Conservation (phyloP, 2,113 vertebrate species). For the Haemorhous mexicanus region DNA sequence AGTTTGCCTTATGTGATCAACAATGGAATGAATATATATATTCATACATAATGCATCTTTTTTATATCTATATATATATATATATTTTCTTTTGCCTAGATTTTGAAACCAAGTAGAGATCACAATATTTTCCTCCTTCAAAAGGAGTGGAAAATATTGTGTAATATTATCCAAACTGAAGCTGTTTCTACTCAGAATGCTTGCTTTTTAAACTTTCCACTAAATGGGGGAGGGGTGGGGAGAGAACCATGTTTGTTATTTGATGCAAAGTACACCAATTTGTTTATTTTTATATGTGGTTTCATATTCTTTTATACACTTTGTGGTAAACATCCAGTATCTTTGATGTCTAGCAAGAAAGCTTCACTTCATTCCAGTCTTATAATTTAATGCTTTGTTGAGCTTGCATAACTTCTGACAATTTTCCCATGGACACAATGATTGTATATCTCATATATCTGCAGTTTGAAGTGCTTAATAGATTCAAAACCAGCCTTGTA, state of each 20-base stretch:
- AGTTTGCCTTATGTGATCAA: not conserved
- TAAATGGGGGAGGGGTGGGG: accelerated
- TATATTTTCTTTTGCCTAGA: not conserved
- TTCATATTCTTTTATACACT: not conserved
- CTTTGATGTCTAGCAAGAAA: not conserved
- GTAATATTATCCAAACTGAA: conserved; percentile 3
- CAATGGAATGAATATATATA: not conserved
- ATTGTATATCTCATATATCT: not conserved
- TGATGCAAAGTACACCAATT: not conserved
- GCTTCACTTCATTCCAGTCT: not conserved
- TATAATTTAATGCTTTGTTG: not conserved
- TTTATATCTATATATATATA: not conserved
- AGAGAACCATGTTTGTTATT: not conserved
- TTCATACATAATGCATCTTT: not conserved
- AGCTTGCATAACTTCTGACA: not conserved
- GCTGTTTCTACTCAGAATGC: not conserved
- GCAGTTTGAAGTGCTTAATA: not conserved
- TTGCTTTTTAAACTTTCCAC: not conserved
- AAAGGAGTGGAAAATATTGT: not conserved
- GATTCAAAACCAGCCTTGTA: not conserved
- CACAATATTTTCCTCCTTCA: not conserved
- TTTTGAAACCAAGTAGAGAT: not conserved
- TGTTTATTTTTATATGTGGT: not conserved
- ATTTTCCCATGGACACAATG: not conserved
- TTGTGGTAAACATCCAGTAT: not conserved